Evolutionary conservation across 2,113 vertebrate genomes (phyloP), one percentile per base, ranked within the genome.

Genomic region (Ictalurus furcatus): DNA sequence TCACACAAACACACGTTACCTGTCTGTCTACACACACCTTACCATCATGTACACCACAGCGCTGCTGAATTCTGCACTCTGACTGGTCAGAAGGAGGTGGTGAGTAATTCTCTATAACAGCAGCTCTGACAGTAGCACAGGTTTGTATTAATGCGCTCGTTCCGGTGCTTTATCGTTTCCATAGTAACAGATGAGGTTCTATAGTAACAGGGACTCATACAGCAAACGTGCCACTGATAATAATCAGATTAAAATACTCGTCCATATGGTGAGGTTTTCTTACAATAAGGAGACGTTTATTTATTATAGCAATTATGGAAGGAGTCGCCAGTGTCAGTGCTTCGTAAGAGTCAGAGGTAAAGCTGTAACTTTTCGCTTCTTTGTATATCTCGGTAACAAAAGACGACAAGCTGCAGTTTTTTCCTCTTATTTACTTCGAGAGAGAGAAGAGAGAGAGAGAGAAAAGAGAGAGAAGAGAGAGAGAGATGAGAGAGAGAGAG

Each of bases 1-100:
- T 94, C 92, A 80, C 90, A 92, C 1, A 89, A 69, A 34, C 78
- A 92, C 8, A 65, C 48, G 28, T 71, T 5, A 79, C 13, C 28
- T 12, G 28, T 19, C 19, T 13, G 8, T 52, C 30, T 52, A 54
- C 7, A 80, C 52, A 80, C 25, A 56, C 28, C 34, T 23, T 52
- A 11, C 21, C 37, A 28, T 25, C 74, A 78, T 7, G 6, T 76
- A 23, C 37, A 76, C 7, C 17, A 23, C n/a, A 40, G 73, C 12
- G 2, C 17, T 67, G 65, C 65, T 67, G 28, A 71, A 19, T 63
- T 59, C 58, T 59, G 58, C 3, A 4, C 13, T 30, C 67, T 69
- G 67, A 69, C 16, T 69, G 67, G 67, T 30, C 13, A 69, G 67
- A 30, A n/a, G 63, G 11, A 28, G n/a, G 67, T 30, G 28, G n/a